Conservation (phyloP, 2,888 invertebrate species). For the Rhagonycha lutea region DNA sequence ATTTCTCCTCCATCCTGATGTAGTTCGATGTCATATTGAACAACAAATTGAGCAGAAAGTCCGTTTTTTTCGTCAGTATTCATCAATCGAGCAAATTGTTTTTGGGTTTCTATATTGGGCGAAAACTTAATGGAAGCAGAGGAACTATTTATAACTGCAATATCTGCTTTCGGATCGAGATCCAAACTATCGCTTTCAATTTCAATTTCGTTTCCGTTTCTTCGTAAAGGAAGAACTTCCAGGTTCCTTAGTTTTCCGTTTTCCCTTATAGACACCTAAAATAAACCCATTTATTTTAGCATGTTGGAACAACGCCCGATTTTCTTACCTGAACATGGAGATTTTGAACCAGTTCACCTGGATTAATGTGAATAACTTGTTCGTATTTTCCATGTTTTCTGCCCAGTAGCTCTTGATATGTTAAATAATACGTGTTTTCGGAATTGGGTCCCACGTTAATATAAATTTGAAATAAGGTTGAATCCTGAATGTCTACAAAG, state of each 20-base stretch:
- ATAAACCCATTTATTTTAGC: constrained; percentile 7
- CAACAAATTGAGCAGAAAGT: constrained; percentile 66
- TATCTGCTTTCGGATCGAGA: constrained; percentile 47
- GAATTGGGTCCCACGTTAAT: constrained; percentile 68
- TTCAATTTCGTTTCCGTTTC: constrained; percentile 64
- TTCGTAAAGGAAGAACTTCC: constrained; percentile 66
- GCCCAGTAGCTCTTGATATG: constrained; percentile 72
- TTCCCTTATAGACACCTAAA: constrained; percentile 65
- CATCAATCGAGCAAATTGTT: constrained; percentile 54
- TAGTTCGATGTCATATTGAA: constrained; percentile 70
- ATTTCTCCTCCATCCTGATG: constrained; percentile 62
- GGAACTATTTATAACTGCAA: constrained; percentile 39
- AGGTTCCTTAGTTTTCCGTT: constrained; percentile 63
- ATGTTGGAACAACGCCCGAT: neutral
- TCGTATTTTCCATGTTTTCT: constrained; percentile 70
- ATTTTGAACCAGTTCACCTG: constrained; percentile 68
- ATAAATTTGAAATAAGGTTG: constrained; percentile 70
- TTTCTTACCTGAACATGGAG: constrained; percentile 59
- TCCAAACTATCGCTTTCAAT: constrained; percentile 60
- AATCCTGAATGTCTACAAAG: constrained; percentile 67
- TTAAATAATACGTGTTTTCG: constrained; percentile 70
- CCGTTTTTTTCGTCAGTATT: constrained; percentile 54
- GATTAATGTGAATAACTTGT: constrained; percentile 69
- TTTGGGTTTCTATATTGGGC: constrained; percentile 64
- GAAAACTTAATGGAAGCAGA: constrained; percentile 57